Percentiles rank a stretch among this genome's conserved stretches.
phyloP scores from a whole-genome alignment of 2,888 invertebrate genomes.

The Heliconius ethilla region DNA sequence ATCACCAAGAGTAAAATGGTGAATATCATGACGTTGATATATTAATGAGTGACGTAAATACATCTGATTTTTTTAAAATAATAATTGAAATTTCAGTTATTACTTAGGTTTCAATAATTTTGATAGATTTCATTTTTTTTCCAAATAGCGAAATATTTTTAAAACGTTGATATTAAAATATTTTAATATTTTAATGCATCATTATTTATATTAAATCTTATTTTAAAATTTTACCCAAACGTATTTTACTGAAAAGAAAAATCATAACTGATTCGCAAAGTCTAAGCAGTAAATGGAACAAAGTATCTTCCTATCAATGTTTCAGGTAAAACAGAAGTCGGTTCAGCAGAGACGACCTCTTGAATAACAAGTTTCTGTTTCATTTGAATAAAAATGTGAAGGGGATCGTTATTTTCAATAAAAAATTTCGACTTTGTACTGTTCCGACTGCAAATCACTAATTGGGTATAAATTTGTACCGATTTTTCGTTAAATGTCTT shows the following conservation, averaged over 20 bases:
- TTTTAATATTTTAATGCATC: not conserved
- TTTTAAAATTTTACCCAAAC: not conserved
- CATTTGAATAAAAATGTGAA: constrained; percentile 49
- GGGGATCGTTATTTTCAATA: constrained; percentile 59
- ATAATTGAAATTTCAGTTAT: too few species aligned
- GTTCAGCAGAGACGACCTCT: constrained; percentile 34
- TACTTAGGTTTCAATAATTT: not conserved
- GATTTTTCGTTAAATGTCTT: constrained; percentile 43
- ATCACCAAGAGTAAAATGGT: too few species aligned
- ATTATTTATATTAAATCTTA: not conserved
- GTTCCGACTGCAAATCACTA: constrained; percentile 48
- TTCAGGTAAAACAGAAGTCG: constrained; percentile 33
- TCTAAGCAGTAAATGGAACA: constrained; percentile 10
- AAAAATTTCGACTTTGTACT: constrained; percentile 47
- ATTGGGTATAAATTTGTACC: constrained; percentile 49
- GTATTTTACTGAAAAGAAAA: not conserved
- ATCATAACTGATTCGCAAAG: not conserved
- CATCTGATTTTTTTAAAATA: too few species aligned
- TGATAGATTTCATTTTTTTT: not conserved
- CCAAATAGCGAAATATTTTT: not conserved
- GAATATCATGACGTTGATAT: too few species aligned
- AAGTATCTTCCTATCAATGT: constrained; percentile 21
- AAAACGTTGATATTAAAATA: not conserved
- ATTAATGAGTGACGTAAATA: too few species aligned
- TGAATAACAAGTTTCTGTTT: constrained; percentile 43